A percentile compares a stretch with the other conserved stretches of the same genome.
phyloP scores from a whole-genome alignment of 2,888 invertebrate species.

The Escarpia spicata region DNA sequence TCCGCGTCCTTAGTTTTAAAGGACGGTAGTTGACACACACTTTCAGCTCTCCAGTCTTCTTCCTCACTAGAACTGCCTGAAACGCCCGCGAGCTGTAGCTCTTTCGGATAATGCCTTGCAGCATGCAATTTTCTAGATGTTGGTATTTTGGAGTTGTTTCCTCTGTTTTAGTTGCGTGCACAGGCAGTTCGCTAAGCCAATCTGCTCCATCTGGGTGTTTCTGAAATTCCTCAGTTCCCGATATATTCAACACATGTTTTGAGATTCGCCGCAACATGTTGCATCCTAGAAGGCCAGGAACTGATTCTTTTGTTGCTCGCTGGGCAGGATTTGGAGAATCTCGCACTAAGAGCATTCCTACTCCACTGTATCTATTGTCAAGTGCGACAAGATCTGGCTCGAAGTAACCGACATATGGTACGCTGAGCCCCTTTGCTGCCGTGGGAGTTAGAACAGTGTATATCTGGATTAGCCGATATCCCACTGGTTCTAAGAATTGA shows the following conservation, averaged over 20 bases:
- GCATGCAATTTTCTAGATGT: background rate
- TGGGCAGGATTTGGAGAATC: no score
- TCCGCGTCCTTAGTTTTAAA: conserved; percentile 13
- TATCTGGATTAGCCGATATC: no score
- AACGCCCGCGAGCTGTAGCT: background rate
- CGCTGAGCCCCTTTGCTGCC: no score
- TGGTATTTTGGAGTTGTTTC: background rate
- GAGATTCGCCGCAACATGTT: background rate
- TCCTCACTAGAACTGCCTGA: conserved; percentile 20
- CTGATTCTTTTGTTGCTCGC: no score
- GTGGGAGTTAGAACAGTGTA: no score
- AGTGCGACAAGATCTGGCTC: no score
- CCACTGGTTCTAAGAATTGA: no score
- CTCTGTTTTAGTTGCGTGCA: background rate
- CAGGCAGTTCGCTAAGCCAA: background rate
- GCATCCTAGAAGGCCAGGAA: no score
- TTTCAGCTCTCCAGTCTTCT: background rate
- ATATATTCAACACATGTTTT: background rate
- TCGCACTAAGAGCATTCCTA: no score
- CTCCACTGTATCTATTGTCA: no score
- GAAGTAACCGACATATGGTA: no score
- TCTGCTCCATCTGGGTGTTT: background rate
- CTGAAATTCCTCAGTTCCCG: background rate
- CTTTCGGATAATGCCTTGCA: no score
- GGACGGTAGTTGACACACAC: conserved; percentile 21